phyloP scores from a whole-genome alignment of 2,888 invertebrate genomes.

The Yponomeuta sedellus region DNA sequence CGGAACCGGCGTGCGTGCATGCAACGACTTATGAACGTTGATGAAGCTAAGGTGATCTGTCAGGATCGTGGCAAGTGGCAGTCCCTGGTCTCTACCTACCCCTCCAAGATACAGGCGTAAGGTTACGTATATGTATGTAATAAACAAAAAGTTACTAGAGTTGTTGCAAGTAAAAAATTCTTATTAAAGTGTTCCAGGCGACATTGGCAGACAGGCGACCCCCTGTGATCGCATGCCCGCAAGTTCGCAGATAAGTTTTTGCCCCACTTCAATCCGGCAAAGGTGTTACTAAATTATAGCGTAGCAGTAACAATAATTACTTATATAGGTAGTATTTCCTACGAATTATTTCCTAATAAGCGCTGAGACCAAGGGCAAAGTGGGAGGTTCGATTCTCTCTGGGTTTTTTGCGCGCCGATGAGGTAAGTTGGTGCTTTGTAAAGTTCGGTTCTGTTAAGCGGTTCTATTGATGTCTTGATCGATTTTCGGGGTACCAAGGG shows the following conservation, averaged over 20 bases:
- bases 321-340: constrained; percentile 1
- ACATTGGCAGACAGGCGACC: too few relatives aligned
- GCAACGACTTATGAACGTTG: too few relatives aligned
- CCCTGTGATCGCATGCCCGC: background rate
- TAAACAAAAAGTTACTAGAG: too few relatives aligned
- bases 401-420: background rate
- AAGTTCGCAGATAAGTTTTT: background rate
- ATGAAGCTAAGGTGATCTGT: too few relatives aligned
- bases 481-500: background rate
- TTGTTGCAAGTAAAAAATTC: too few relatives aligned
- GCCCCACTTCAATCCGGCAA: background rate
- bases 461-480: background rate
- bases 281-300: background rate
- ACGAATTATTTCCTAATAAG: background rate
- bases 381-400: background rate
- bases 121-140: too few relatives aligned
- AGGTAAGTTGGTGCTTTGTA: background rate
- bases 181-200: too few relatives aligned
- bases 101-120: too few relatives aligned
- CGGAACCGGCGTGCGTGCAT: too few relatives aligned
- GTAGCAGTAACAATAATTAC: background rate
- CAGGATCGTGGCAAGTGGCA: too few relatives aligned
- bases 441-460: background rate
- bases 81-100: too few relatives aligned
- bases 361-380: background rate